A percentile compares a stretch with the other conserved stretches of the same genome.
Conservation (phyloP, 2,797 vertebrate genomes). For the Esox masquinongy region DNA sequence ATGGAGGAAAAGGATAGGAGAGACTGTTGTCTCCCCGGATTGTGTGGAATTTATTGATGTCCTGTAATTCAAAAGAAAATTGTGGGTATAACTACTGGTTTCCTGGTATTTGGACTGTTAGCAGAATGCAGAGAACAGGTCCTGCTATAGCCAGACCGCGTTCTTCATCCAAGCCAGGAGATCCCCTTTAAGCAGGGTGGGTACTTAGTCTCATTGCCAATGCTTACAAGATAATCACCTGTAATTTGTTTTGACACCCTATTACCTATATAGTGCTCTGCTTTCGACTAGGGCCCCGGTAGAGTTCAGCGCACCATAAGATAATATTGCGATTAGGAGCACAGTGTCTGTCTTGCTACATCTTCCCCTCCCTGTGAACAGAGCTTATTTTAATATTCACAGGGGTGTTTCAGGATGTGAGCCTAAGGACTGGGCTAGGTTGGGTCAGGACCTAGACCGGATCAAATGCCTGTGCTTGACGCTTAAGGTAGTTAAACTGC, state of each 20-base stretch:
- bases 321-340: too few relatives aligned
- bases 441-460: neutral
- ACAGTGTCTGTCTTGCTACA: slow-evolving; percentile 4
- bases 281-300: neutral
- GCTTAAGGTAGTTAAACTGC: neutral
- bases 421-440: neutral
- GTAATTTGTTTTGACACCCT: slow-evolving; percentile 60
- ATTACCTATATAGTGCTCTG: neutral
- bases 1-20: neutral
- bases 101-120: neutral
- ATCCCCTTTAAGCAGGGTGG: slow-evolving; percentile 30
- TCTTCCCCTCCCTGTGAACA: neutral
- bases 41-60: neutral
- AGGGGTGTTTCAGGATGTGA: neutral
- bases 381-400: neutral
- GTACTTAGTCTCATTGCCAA: slow-evolving; percentile 33
- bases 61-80: neutral
- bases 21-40: neutral
- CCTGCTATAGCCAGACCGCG: neutral
- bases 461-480: neutral
- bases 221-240: slow-evolving; percentile 56
- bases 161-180: neutral
- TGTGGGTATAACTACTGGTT: too few relatives aligned
- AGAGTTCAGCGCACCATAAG: too few relatives aligned
- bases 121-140: neutral